Conservation (phyloP, 64 coral and sea anemone genomes). For the Porites lutea region DNA sequence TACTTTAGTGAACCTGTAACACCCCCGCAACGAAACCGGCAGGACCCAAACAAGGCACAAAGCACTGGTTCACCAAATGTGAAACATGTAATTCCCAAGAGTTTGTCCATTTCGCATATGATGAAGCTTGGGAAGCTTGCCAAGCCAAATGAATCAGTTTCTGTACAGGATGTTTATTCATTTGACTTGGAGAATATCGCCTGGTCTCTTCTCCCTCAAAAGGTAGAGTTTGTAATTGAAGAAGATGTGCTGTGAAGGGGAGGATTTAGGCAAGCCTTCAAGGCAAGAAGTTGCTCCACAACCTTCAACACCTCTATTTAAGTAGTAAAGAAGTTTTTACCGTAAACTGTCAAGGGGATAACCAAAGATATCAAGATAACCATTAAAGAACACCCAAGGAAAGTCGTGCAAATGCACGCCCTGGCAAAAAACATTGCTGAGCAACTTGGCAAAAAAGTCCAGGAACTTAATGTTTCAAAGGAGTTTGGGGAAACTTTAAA, state of each 20-base stretch:
- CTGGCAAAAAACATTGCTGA: constrained; percentile 35
- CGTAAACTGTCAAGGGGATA: not conserved
- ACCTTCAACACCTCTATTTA: not conserved
- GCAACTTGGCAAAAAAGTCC: not conserved
- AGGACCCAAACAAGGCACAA: constrained; percentile 20
- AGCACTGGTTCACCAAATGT: not conserved
- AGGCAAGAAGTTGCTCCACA: constrained; percentile 15
- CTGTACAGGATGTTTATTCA: constrained; percentile 10
- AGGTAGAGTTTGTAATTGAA: constrained; percentile 24
- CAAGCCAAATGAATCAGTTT: constrained; percentile 30
- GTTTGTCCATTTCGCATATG: constrained; percentile 34
- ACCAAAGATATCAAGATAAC: constrained; percentile 19
- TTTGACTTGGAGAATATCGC: constrained; percentile 17
- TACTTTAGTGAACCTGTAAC: constrained; percentile 19
- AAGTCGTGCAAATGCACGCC: constrained; percentile 12
- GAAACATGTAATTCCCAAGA: constrained; percentile 16
- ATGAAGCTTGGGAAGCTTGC: constrained; percentile 18
- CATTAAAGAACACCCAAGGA: not conserved
- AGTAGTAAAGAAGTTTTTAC: constrained; percentile 12
- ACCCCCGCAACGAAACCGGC: not conserved
- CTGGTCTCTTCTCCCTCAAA: constrained; percentile 38
- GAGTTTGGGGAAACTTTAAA: constrained; percentile 37
- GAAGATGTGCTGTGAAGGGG: constrained; percentile 12
- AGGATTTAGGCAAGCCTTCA: constrained; percentile 18
- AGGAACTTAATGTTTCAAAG: constrained; percentile 23